phyloP scores from a whole-genome alignment of 2,797 vertebrate genomes.

The Pantherophis vulpinus region DNA sequence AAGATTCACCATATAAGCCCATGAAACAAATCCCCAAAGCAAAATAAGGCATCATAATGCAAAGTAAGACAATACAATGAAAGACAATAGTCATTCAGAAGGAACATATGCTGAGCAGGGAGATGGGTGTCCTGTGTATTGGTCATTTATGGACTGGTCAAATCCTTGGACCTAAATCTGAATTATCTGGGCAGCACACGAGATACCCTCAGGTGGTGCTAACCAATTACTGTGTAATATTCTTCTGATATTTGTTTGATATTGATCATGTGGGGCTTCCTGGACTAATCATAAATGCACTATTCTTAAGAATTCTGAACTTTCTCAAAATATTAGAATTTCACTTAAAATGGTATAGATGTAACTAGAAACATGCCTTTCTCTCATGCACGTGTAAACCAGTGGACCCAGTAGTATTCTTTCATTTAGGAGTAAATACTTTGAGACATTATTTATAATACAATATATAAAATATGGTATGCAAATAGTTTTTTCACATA shows the following conservation, averaged over 20 bases:
- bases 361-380: background rate
- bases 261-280: background rate
- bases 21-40: background rate
- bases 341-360: background rate
- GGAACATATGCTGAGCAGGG: background rate
- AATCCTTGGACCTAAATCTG: background rate
- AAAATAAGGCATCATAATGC: background rate
- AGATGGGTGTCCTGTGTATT: background rate
- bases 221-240: background rate
- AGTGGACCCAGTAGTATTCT: slow-evolving; percentile 25
- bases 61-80: background rate
- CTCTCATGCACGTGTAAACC: background rate
- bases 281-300: background rate
- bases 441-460: slow-evolving; percentile 49
- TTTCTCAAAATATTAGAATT: background rate
- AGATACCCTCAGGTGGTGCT: background rate
- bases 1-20: background rate
- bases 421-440: slow-evolving; percentile 2
- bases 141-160: background rate
- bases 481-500: slow-evolving; percentile 57
- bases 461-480: slow-evolving; percentile 50
- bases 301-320: background rate
- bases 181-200: no score
- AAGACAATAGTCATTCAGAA: background rate
- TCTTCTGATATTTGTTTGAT: background rate